A percentile compares a stretch with the other conserved stretches of the same genome.
Conservation (phyloP, 2,113 vertebrate genomes). For the Pseudorectes ferrugineus region DNA sequence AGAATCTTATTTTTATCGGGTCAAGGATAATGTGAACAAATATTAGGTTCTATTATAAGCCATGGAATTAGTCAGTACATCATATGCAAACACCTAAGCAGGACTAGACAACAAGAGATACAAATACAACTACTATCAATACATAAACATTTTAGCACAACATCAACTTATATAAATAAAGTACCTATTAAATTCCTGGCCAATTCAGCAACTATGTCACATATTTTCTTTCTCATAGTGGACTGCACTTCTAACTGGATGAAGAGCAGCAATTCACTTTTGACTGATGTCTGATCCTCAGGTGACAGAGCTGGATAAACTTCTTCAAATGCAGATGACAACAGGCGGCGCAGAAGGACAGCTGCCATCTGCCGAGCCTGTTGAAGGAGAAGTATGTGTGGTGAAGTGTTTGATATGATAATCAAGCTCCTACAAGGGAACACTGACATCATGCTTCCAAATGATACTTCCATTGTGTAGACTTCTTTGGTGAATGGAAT, state of each 20-base stretch:
- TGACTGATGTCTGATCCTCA: conserved; percentile 89
- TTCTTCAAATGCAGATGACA: conserved; percentile 96
- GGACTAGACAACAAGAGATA: not conserved
- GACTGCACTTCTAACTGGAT: conserved; percentile 88
- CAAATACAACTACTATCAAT: not conserved
- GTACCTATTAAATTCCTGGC: conserved; percentile 93
- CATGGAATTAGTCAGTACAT: not conserved
- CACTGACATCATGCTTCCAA: not conserved
- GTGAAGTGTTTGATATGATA: not conserved
- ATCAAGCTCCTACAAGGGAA: not conserved
- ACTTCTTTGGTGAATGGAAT: not conserved
- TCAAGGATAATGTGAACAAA: not conserved
- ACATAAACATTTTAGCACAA: not conserved
- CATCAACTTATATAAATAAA: not conserved
- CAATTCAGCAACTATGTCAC: conserved; percentile 94
- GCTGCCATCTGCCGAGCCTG: conserved; percentile 97
- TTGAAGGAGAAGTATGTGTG: not conserved
- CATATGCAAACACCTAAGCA: fast-evolving
- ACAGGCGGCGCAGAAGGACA: conserved; percentile 88
- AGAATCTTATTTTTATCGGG: not conserved
- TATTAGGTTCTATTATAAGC: not conserved
- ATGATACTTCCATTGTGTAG: not conserved
- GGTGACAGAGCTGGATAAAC: conserved; percentile 87
- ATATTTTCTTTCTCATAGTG: conserved; percentile 93
- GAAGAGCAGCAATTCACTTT: conserved; percentile 87